These are phyloP conservation scores for Parasteatoda lunata DNA, from an alignment of 2,888 invertebrate genomes.

Conservation along the genomic window DNA sequence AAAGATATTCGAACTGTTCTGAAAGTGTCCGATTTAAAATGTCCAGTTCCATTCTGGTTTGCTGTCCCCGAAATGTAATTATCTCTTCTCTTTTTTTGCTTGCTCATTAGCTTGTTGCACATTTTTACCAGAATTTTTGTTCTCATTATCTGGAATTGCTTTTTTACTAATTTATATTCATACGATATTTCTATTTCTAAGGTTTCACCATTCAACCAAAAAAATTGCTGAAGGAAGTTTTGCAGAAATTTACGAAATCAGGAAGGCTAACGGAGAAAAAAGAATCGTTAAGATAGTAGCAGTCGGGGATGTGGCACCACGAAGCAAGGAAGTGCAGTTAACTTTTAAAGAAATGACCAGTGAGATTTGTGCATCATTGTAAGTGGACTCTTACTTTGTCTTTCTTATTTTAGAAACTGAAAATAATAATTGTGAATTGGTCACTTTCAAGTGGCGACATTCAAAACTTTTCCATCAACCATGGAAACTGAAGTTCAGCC, in stretches of 20 bases:
- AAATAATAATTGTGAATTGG: background rate
- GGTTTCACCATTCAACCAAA: background rate
- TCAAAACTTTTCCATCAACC: background rate
- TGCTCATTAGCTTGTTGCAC: background rate
- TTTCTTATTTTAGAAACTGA: background rate
- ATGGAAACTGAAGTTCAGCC: background rate
- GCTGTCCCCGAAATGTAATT: slow-evolving; percentile 38
- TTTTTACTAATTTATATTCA: background rate
- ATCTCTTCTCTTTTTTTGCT: background rate
- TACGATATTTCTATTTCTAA: background rate
- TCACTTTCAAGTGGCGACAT: background rate
- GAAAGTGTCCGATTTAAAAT: background rate
- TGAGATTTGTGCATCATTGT: slow-evolving; percentile 29
- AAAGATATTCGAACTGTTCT: slow-evolving; percentile 20
- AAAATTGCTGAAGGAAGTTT: slow-evolving; percentile 35
- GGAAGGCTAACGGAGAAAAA: slow-evolving; percentile 1
- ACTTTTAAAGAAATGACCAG: slow-evolving; percentile 24
- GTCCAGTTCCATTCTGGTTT: slow-evolving; percentile 36
- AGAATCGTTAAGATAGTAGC: slow-evolving; percentile 34
- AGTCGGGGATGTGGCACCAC: slow-evolving; percentile 8
- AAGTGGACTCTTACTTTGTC: background rate
- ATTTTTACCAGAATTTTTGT: background rate
- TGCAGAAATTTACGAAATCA: slow-evolving; percentile 23
- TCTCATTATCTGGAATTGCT: background rate
- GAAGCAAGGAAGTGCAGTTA: background rate